These are phyloP conservation scores for Colletes collaris DNA, from an alignment of 2,888 invertebrate genomes.

Conservation along the genomic window DNA sequence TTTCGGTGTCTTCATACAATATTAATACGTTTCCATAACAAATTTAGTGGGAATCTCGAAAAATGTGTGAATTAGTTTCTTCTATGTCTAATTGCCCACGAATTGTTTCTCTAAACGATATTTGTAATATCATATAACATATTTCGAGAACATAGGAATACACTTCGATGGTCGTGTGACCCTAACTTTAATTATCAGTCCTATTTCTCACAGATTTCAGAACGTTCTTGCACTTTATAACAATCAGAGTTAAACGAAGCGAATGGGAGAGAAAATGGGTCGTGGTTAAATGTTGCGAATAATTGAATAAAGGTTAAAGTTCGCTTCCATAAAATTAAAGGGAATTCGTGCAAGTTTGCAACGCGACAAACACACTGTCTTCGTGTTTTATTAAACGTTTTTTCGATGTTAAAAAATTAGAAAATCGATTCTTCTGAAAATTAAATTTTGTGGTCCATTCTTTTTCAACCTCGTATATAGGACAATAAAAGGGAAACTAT, in stretches of 20 bases:
- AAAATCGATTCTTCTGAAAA: no score
- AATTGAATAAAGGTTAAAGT: slow-evolving; percentile 40
- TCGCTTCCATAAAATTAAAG: slow-evolving; percentile 20
- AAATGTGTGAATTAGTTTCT: no score
- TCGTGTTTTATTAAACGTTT: background rate
- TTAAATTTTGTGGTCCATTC: no score
- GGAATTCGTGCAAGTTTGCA: slow-evolving; percentile 11
- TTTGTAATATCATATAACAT: background rate
- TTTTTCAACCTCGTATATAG: no score
- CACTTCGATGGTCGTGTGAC: no score
- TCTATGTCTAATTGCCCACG: no score
- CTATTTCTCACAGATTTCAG: slow-evolving; percentile 31
- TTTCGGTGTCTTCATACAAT: no score
- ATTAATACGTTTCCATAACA: no score
- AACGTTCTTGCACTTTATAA: slow-evolving; percentile 33
- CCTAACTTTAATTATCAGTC: background rate
- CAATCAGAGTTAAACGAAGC: slow-evolving; percentile 49
- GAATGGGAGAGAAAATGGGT: slow-evolving; percentile 30
- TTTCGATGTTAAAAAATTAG: no score
- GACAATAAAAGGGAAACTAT: no score
- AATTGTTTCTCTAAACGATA: no score
- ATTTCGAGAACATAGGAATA: background rate
- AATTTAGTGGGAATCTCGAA: no score
- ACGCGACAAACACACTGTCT: slow-evolving; percentile 6
- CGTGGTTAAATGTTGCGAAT: slow-evolving; percentile 51